phyloP scores from a whole-genome alignment of 2,113 vertebrate genomes.

The Lonchura striata region DNA sequence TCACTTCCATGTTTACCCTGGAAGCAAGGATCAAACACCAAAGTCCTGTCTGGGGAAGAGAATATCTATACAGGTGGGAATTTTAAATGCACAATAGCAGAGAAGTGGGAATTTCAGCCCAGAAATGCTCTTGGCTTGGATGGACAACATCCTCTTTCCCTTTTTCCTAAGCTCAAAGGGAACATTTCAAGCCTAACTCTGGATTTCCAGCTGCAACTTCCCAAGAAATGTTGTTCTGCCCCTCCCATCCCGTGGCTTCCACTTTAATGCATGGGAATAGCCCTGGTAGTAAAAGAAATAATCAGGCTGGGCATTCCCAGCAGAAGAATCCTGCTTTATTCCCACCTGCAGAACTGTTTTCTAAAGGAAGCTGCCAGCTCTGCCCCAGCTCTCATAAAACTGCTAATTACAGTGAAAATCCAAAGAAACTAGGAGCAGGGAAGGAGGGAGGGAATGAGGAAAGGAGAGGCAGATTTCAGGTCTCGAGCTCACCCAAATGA shows the following conservation, averaged over 20 bases:
- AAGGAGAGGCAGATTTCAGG: not conserved
- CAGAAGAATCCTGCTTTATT: not conserved
- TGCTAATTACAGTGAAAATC: constrained; percentile 34
- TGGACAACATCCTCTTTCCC: not conserved
- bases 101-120: not conserved
- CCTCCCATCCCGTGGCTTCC: not conserved
- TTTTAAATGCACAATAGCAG: not conserved
- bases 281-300: not conserved
- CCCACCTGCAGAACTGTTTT: not conserved
- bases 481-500: not conserved
- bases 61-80: not conserved
- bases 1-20: not conserved
- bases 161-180: not conserved
- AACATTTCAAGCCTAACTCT: not conserved
- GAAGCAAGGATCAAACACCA: constrained; percentile 11
- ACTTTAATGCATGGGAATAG: not conserved
- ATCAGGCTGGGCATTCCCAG: not conserved
- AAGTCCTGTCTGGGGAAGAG: not conserved
- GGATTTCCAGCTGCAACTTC: not conserved
- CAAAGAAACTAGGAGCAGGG: not conserved
- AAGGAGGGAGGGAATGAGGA: not conserved
- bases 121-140: not conserved
- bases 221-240: not conserved
- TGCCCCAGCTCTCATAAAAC: not conserved
- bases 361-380: not conserved